These are phyloP conservation scores for Scaptomyza graminum DNA, from an alignment of 1,140 invertebrate species.

Conservation along the genomic window DNA sequence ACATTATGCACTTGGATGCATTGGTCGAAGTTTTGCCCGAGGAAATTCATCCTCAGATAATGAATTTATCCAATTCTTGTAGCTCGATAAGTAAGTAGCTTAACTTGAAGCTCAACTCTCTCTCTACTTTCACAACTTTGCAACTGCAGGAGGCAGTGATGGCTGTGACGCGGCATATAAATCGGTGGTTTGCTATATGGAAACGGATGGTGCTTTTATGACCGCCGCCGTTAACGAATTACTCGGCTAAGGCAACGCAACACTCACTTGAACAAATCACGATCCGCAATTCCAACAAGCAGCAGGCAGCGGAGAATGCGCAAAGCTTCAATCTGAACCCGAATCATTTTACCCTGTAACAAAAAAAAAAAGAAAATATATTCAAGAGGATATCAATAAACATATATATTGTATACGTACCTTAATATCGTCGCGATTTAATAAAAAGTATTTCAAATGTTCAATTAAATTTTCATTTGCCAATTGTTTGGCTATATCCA, in stretches of 20 bases:
- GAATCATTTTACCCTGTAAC: constrained; percentile 69
- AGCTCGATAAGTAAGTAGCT: constrained; percentile 57
- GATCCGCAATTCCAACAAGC: constrained; percentile 62
- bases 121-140: neutral
- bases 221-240: constrained; percentile 27
- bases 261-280: constrained; percentile 67
- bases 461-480: constrained; percentile 45
- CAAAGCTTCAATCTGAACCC: constrained; percentile 86
- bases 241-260: constrained; percentile 30
- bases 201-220: constrained; percentile 56
- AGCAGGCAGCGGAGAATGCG: constrained; percentile 72
- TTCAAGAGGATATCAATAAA: neutral
- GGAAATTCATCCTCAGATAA: constrained; percentile 50
- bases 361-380: constrained; percentile 5
- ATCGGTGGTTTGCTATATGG: constrained; percentile 64
- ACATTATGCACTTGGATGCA: constrained; percentile 66
- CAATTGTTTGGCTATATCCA: constrained; percentile 61
- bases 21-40: constrained; percentile 62
- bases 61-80: constrained; percentile 43
- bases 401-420: constrained; percentile 32
- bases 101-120: neutral
- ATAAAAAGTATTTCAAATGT: constrained; percentile 65
- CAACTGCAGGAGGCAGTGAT: constrained; percentile 59
- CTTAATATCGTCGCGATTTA: constrained; percentile 60
- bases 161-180: constrained; percentile 68